Percentiles rank a stretch among this genome's conserved stretches.
Conservation (phyloP, 53 echinoderm and acorn worm genomes). For the Crossaster papposus region DNA sequence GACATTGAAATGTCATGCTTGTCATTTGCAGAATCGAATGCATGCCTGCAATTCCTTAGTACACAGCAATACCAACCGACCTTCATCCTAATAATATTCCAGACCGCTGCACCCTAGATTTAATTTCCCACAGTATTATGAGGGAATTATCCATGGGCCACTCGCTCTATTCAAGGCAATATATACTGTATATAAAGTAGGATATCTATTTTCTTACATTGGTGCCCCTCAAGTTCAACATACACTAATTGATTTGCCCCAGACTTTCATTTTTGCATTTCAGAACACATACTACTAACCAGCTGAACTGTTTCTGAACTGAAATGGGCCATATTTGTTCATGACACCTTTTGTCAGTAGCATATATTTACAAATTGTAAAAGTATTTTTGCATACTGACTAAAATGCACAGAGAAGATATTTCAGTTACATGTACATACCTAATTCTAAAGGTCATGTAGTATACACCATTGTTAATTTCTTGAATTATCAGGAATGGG, state of each 20-base stretch:
- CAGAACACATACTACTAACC: neutral
- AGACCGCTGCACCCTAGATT: constrained; percentile 31
- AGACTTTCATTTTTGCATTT: neutral
- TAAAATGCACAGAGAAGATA: too few relatives aligned
- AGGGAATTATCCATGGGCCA: neutral
- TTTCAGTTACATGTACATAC: too few relatives aligned
- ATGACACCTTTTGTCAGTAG: too few relatives aligned
- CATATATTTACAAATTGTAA: too few relatives aligned
- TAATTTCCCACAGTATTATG: constrained; percentile 46
- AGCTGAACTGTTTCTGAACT: too few relatives aligned
- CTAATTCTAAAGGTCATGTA: too few relatives aligned
- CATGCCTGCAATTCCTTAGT: neutral
- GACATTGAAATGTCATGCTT: neutral
- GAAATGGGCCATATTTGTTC: too few relatives aligned
- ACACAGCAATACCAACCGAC: neutral
- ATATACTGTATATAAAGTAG: neutral
- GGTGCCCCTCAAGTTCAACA: neutral
- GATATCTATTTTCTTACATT: constrained; percentile 9
- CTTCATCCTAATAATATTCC: constrained; percentile 5
- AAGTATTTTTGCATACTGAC: too few relatives aligned
- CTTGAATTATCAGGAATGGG: too few relatives aligned
- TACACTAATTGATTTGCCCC: neutral
- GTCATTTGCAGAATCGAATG: neutral
- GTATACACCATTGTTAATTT: too few relatives aligned
- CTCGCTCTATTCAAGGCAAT: constrained; percentile 7